A percentile compares a stretch with the other conserved stretches of the same genome.
These are phyloP conservation scores for Anthophora plumipes DNA, from an alignment of 2,888 invertebrate genomes.

Conservation along the genomic window DNA sequence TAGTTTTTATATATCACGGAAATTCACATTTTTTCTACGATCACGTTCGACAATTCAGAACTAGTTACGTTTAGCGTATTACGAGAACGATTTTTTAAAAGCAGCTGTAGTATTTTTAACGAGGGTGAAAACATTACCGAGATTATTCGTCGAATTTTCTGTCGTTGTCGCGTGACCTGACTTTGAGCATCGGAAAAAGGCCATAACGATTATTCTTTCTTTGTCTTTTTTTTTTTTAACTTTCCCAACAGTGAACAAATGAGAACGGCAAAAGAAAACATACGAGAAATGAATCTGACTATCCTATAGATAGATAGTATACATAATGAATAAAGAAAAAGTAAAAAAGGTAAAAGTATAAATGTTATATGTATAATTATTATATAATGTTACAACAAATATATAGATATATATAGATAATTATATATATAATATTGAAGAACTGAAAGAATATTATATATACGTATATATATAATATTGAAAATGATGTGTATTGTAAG, in stretches of 20 bases:
- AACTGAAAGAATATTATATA: no score
- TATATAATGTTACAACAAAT: conserved; percentile 67
- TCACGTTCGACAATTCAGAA: conserved; percentile 19
- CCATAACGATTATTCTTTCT: conserved; percentile 36
- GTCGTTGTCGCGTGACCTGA: conserved; percentile 64
- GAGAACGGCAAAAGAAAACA: conserved; percentile 69
- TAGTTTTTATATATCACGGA: conserved; percentile 51
- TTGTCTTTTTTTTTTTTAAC: conserved; percentile 59
- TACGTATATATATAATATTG: conserved; percentile 77
- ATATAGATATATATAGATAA: conserved; percentile 74
- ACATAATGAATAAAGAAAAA: conserved; percentile 76
- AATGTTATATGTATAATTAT: conserved; percentile 77
- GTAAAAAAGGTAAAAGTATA: conserved; percentile 75
- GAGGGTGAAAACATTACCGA: conserved; percentile 25
- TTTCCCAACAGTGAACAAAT: conserved; percentile 72
- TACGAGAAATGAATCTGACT: conserved; percentile 80
- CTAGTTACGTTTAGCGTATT: conserved; percentile 51
- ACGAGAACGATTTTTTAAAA: conserved; percentile 14
- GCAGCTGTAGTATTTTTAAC: conserved; percentile 25
- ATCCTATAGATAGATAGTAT: conserved; percentile 81
- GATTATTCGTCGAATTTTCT: conserved; percentile 14
- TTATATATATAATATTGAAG: conserved; percentile 68
- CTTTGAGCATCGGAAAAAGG: conserved; percentile 62
- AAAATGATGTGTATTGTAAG: conserved; percentile 83
- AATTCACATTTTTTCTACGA: conserved; percentile 42